Base-by-base conservation (phyloP, 2,888 invertebrate genomes). In the Eupithecia insigniata region DNA sequence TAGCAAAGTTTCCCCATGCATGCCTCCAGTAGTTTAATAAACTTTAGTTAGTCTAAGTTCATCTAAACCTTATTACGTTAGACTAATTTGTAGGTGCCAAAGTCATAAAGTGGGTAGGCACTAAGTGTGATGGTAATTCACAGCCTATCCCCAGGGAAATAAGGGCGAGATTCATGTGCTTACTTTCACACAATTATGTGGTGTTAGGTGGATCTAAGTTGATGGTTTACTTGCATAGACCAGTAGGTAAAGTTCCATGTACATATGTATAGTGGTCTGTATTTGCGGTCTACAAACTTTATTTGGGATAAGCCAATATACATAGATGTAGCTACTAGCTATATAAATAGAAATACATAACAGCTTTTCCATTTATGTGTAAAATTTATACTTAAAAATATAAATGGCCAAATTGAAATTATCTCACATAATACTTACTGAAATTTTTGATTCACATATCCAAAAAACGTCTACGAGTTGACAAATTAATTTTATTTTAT, bases 101-200 rank as follows among this genome's bases (percentile, higher is more conserved):
- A 62, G 32, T 62, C 61, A 62, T 62, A 32, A 32, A 55, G 18
- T 61, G 10, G 61, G 61, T 34, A 34, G 12, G 18, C 18, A 32
- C 61, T 62, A 32, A 34, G 61, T 62, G n/a, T n/a, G n/a, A 32
- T 32, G 16, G 32, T 34, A 60, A 60, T 62, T 62, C 12, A 55
- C 34, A n/a, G 61, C 32, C 10, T 62, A 34, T 62, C 67, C 16
- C 39, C 39, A 36, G 58, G 67, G 32, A 55, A 67, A 58, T 67
- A 67, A 30, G 55, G 61, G n/a, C 16, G 34, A 32, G n/a, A 58
- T 62, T 62, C 22, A 62, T 62, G 34, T 62, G 34, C 61, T 62
- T 62, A 62, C 46, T 55, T 55, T 55, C 55, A 26, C 55, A 26
- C 55, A 55, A 55, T 55, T 55, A 55, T 55, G 26, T 55, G 26